Evolutionary conservation across 2,113 vertebrate genomes (phyloP), one percentile per base, ranked within the genome.

Genomic region (Calyptommatus sinebrachiatus): DNA sequence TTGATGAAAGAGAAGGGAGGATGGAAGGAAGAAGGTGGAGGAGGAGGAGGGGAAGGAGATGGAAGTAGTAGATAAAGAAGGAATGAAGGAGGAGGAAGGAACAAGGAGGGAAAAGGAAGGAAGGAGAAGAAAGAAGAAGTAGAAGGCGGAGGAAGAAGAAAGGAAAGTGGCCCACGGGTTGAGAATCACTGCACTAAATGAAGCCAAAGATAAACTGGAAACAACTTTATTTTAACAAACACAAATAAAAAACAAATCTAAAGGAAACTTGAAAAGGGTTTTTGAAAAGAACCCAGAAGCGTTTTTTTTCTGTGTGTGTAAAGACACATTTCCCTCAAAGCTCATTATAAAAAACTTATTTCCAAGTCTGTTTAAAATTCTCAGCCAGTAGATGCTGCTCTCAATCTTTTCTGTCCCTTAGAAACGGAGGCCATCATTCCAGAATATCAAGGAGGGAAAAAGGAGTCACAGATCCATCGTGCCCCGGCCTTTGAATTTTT

Each of bases 401-500:
- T 79, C 35, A 10, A 77, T 12, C n/a, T 71, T 72, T 48, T 60
- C 60, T 80, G 48, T 28, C 69, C 67, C 78, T 77, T 28, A 20
- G 31, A 29, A 77, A 22, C 14, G 5, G 71, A 3, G 20, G 84
- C n/a, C 82, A 48, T 20, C 4, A 26, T 21, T 83, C 66, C 16
- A 48, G 21, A 29, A 21, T 74, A 79, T 65, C 72, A 41, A 71
- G 66, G 28, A 29, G 12, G n/a, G 12, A 18, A 18, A 66, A 28
- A 35, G 60, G 45, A 28, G 1, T 96, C 90, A 99, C 20, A 99
- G 86, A 93, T 99, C 98, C 48, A 98, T 96, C 21, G 90, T 96
- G 80, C 98, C 97, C 89, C 91, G 97, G 5, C 93, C 84, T 92
- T 99, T 99, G 87, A 99, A 99, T 80, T 99, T 99, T 84, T 97